Conservation (phyloP, 2,888 invertebrate species). For the Cantharis rufa region DNA sequence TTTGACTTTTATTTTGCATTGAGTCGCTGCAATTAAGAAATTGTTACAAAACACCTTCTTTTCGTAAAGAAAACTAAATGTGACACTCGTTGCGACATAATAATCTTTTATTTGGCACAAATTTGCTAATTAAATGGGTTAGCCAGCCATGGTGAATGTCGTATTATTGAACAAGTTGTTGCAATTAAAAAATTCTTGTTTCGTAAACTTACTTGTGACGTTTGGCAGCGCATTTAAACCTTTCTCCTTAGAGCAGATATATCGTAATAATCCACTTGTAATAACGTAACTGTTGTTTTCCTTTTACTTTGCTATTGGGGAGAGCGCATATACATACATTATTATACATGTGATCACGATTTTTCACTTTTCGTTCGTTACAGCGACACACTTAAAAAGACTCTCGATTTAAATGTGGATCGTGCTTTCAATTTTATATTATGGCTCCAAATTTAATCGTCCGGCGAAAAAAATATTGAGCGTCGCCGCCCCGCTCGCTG, state of each 20-base stretch:
- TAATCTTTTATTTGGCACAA: neutral
- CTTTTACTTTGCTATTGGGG: constrained; percentile 20
- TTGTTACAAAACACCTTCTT: neutral
- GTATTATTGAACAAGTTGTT: neutral
- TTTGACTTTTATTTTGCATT: neutral
- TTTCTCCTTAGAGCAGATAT: constrained; percentile 15
- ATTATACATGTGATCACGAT: neutral
- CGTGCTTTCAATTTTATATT: neutral
- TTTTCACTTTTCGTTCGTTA: constrained; percentile 18
- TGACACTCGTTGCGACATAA: neutral
- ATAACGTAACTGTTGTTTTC: constrained; percentile 23
- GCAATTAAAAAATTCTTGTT: constrained; percentile 21
- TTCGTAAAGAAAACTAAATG: neutral
- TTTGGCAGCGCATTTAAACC: constrained; percentile 10
- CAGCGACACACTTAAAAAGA: neutral
- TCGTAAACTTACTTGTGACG: constrained; percentile 29
- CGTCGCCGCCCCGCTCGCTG: no score
- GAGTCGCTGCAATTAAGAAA: neutral
- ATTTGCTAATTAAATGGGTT: neutral
- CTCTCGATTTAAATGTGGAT: neutral
- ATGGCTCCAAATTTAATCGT: neutral
- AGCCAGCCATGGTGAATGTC: neutral
- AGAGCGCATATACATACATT: neutral
- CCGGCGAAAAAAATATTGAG: no score
- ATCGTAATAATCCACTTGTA: constrained; percentile 24